Conservation (phyloP, 2,797 vertebrate genomes). For the Setipinna tenuifilis region DNA sequence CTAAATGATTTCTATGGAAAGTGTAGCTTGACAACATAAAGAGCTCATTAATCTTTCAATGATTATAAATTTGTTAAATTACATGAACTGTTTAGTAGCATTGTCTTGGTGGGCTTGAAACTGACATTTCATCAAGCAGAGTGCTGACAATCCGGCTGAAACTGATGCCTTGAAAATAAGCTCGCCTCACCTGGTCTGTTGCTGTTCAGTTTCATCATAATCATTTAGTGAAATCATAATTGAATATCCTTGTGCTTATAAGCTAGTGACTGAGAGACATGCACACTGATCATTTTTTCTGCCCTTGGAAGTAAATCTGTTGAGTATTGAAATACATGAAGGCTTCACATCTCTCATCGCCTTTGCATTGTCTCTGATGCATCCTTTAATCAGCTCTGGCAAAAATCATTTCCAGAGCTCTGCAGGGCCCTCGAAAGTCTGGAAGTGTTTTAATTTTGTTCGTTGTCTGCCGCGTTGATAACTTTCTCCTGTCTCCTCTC, state of each 20-base stretch:
- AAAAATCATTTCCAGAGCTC: not conserved
- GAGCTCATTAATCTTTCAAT: not conserved
- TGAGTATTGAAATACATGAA: not conserved
- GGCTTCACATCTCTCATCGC: not conserved
- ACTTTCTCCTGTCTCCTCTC: constrained; percentile 39
- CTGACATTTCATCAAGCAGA: not conserved
- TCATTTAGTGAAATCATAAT: not conserved
- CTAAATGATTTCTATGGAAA: not conserved
- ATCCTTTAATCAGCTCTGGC: constrained; percentile 40
- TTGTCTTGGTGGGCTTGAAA: not conserved
- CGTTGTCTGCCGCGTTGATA: constrained; percentile 54
- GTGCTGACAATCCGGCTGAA: not conserved
- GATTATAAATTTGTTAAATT: not conserved
- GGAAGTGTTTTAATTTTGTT: not conserved
- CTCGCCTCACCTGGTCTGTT: not conserved
- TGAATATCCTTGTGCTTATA: not conserved
- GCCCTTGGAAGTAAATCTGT: not conserved
- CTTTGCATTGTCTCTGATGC: constrained; percentile 71
- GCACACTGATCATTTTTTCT: not conserved
- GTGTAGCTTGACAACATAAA: too few relatives aligned
- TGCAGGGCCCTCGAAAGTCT: not conserved
- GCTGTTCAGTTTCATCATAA: not conserved
- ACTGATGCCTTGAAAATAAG: not conserved
- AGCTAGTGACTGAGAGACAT: not conserved
- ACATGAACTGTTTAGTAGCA: not conserved